Evolutionary conservation across 1,140 invertebrate genomes (phyloP).

Genomic region (Idris sp.): DNA sequence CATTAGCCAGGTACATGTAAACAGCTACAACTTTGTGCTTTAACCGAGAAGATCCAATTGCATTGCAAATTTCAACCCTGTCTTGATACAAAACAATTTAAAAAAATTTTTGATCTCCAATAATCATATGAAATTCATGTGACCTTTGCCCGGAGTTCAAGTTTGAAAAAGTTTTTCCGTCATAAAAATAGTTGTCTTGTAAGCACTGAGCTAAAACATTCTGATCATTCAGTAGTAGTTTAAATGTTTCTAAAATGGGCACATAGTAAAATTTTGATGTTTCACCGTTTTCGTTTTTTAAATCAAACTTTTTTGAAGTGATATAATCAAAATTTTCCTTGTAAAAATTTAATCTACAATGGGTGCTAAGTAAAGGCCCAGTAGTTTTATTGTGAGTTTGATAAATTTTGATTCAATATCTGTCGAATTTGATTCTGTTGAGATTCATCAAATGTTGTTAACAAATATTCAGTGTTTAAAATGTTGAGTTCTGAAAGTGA

Average conservation of each 20-base stretch:
- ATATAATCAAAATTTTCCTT: constrained; percentile 22
- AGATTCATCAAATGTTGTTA: constrained; percentile 24
- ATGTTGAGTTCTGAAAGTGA: constrained; percentile 11
- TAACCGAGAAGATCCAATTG: constrained; percentile 9
- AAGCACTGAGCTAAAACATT: constrained; percentile 10
- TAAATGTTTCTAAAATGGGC: too few relatives aligned
- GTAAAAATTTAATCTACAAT: constrained; percentile 27
- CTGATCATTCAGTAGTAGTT: too few relatives aligned
- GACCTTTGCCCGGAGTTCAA: constrained; percentile 12
- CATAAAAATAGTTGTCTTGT: neutral
- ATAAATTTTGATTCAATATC: constrained; percentile 44
- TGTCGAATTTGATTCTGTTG: constrained; percentile 8
- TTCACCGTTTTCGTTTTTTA: constrained; percentile 22
- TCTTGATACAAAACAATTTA: constrained; percentile 36
- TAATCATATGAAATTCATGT: constrained; percentile 9
- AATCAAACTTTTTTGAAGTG: constrained; percentile 4
- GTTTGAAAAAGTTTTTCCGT: constrained; percentile 27
- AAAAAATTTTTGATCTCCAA: constrained; percentile 10
- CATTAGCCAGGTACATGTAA: constrained; percentile 42
- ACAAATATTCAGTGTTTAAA: constrained; percentile 42
- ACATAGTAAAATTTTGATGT: neutral
- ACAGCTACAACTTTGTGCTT: constrained; percentile 36
- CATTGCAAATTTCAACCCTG: constrained; percentile 48
- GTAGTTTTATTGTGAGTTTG: constrained; percentile 28
- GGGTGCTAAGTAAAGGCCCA: constrained; percentile 27